phyloP scores from a whole-genome alignment of 2,113 vertebrate species.

The Grammomys dolichurus region DNA sequence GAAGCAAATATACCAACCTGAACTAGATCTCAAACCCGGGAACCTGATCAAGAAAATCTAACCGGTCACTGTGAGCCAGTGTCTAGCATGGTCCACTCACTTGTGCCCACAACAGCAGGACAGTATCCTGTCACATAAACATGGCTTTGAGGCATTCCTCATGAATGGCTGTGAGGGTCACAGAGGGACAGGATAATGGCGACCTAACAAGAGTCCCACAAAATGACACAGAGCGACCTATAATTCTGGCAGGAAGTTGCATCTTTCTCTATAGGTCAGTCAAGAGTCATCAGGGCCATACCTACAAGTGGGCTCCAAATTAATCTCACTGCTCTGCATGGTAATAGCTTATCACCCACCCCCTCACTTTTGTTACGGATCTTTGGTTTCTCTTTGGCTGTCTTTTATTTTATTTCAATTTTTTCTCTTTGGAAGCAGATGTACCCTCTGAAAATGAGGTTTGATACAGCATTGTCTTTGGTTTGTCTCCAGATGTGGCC shows the following conservation, averaged over 20 bases:
- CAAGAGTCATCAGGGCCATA: background rate
- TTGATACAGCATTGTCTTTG: conserved; percentile 55
- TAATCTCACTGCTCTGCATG: background rate
- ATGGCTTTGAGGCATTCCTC: background rate
- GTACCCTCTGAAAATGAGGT: conserved; percentile 56
- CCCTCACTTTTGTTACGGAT: conserved; percentile 12
- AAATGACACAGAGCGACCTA: background rate
- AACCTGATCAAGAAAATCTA: background rate
- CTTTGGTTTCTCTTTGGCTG: conserved; percentile 56
- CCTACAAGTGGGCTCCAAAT: background rate
- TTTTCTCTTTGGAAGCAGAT: conserved; percentile 64
- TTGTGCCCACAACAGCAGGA: background rate
- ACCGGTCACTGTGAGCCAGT: background rate
- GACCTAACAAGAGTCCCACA: background rate
- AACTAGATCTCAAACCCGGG: background rate
- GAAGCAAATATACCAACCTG: background rate
- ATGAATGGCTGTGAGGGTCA: background rate
- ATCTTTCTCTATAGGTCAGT: background rate
- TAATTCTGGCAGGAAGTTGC: background rate
- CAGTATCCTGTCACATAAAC: background rate
- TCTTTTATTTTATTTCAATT: background rate
- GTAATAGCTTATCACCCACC: background rate
- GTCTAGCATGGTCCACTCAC: background rate
- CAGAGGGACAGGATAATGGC: background rate
- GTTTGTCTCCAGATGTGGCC: conserved; percentile 69